Evolutionary conservation across 1,140 invertebrate genomes (phyloP).

Genomic region (Drosophila obscura): DNA sequence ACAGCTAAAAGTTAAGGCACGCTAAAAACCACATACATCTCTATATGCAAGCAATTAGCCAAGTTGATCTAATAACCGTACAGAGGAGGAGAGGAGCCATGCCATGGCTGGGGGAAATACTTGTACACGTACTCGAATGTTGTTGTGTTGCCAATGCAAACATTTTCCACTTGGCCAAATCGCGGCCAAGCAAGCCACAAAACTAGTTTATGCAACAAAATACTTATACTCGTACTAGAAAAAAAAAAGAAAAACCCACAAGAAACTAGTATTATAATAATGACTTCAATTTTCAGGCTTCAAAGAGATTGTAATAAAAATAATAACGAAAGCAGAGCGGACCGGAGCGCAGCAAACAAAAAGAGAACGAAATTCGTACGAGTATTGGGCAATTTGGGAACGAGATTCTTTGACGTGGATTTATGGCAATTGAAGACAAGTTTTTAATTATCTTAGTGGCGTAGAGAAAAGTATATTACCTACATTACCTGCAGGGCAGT

Average conservation of each 20-base stretch:
- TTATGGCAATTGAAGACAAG: conserved; percentile 82
- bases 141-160: conserved; percentile 50
- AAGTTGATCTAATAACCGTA: conserved; percentile 45
- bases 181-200: conserved; percentile 47
- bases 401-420: conserved; percentile 79
- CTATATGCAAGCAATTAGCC: conserved; percentile 54
- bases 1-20: conserved; percentile 20
- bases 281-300: conserved; percentile 71
- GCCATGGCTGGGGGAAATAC: conserved; percentile 55
- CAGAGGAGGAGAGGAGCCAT: neutral
- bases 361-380: conserved; percentile 43
- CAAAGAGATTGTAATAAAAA: conserved; percentile 73
- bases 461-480: neutral
- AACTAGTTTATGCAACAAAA: conserved; percentile 66
- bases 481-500: conserved; percentile 1
- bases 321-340: conserved; percentile 44
- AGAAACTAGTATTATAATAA: conserved; percentile 68
- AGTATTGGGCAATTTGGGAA: conserved; percentile 68
- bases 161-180: conserved; percentile 70
- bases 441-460: conserved; percentile 74
- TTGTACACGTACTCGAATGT: conserved; percentile 2
- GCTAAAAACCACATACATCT: conserved; percentile 6
- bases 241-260: conserved; percentile 34
- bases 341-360: conserved; percentile 5
- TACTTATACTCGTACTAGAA: conserved; percentile 12